These are phyloP conservation scores for Caenorhabditis sulstoni DNA, from an alignment of 2,888 invertebrate genomes.

Conservation along the genomic window DNA sequence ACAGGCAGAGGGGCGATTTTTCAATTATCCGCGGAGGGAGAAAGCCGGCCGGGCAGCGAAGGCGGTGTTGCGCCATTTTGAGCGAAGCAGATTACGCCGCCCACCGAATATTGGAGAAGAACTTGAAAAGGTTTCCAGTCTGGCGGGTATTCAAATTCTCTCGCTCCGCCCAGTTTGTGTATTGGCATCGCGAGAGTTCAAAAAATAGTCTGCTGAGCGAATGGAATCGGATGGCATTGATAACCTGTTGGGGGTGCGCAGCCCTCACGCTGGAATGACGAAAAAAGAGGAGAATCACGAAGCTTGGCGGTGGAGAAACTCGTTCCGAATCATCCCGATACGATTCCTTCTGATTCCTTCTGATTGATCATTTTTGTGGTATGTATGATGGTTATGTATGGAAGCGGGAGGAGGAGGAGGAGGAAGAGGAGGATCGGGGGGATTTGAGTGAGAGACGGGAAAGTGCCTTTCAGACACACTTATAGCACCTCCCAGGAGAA, in stretches of 20 bases:
- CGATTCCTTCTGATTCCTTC: conserved; percentile 27
- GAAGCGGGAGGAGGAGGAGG: background rate
- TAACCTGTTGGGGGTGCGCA: conserved; percentile 27
- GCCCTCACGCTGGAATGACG: conserved; percentile 21
- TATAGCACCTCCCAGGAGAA: too few relatives aligned
- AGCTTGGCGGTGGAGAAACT: conserved; percentile 18
- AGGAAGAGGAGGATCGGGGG: too few relatives aligned
- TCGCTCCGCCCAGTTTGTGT: background rate
- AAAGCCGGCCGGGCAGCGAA: conserved; percentile 15
- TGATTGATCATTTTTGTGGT: conserved; percentile 57
- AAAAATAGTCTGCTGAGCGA: conserved; percentile 24
- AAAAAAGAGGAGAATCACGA: conserved; percentile 9
- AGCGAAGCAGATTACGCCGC: background rate
- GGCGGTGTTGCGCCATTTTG: conserved; percentile 48
- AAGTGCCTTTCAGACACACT: too few relatives aligned
- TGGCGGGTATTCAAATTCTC: background rate
- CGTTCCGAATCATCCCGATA: conserved; percentile 47
- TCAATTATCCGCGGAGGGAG: conserved; percentile 44
- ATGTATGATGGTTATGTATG: conserved; percentile 38
- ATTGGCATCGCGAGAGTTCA: conserved; percentile 7
- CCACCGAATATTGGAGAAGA: too few relatives aligned
- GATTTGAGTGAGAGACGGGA: too few relatives aligned
- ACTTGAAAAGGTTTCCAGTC: background rate
- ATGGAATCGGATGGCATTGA: conserved; percentile 47
- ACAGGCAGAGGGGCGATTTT: conserved; percentile 18